Conservation (phyloP, 2,888 invertebrate species). For the Tiliacea citrago region DNA sequence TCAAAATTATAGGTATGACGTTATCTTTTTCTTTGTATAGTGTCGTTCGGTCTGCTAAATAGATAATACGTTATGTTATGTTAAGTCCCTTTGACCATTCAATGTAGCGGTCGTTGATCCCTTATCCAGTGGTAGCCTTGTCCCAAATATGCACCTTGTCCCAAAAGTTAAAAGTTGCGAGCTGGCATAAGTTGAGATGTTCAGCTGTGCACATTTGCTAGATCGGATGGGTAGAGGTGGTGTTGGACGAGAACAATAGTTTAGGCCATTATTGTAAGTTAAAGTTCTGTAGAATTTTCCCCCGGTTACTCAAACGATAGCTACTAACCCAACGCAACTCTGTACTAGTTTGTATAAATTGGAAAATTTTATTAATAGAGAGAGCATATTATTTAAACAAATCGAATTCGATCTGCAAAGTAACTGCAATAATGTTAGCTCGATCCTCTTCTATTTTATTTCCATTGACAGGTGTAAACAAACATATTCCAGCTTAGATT, state of each 20-base stretch:
- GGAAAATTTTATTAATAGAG: too few relatives aligned
- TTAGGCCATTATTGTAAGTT: background rate
- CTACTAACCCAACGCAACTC: too few relatives aligned
- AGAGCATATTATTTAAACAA: constrained; percentile 28
- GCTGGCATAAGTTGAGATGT: background rate
- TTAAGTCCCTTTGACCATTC: background rate
- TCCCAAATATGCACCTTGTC: background rate
- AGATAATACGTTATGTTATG: background rate
- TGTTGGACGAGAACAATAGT: background rate
- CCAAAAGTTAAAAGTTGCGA: background rate
- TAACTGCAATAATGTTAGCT: constrained; percentile 10
- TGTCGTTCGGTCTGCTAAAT: background rate
- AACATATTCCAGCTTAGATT: too few relatives aligned
- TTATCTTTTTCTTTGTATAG: constrained; percentile 13
- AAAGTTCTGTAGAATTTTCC: background rate
- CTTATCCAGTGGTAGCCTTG: background rate
- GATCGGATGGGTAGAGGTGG: background rate
- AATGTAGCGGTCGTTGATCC: background rate
- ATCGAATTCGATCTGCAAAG: constrained; percentile 16
- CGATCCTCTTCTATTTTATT: constrained; percentile 10
- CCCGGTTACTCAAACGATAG: too few relatives aligned
- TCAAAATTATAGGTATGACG: background rate
- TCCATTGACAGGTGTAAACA: too few relatives aligned
- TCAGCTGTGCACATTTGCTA: background rate
- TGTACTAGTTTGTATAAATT: too few relatives aligned